These are phyloP conservation scores for Vesta saturnalis DNA, from an alignment of 2,888 invertebrate species.

Conservation along the genomic window DNA sequence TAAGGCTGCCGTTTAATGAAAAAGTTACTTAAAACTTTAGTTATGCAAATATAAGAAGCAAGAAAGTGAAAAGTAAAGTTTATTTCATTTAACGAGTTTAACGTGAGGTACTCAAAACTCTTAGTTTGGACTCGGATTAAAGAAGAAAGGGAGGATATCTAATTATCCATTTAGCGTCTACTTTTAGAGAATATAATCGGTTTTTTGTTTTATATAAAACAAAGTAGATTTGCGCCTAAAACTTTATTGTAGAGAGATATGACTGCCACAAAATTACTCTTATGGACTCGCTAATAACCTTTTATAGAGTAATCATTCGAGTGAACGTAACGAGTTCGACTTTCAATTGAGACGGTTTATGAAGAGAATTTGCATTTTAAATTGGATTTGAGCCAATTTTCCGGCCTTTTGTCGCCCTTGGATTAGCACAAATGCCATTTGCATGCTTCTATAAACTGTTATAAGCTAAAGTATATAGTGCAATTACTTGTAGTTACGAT, in stretches of 20 bases:
- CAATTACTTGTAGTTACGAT: conserved; percentile 36
- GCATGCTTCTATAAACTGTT: conserved; percentile 39
- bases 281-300: conserved; percentile 32
- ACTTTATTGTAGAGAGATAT: neutral
- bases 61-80: conserved; percentile 25
- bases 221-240: neutral
- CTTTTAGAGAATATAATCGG: no score
- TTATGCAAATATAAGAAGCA: conserved; percentile 18
- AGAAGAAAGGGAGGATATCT: neutral
- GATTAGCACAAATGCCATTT: conserved; percentile 44
- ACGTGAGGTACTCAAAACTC: conserved; percentile 11
- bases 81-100: conserved; percentile 21
- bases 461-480: conserved; percentile 41
- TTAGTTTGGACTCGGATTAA: neutral
- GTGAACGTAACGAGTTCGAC: conserved; percentile 44
- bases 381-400: conserved; percentile 59
- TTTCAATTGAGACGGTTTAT: conserved; percentile 50
- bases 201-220: neutral
- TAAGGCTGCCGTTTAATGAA: conserved; percentile 25
- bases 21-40: conserved; percentile 23
- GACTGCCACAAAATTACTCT: conserved; percentile 25
- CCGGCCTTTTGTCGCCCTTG: conserved; percentile 56
- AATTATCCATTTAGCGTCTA: neutral
- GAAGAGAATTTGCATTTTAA: conserved; percentile 57
- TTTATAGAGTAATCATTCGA: conserved; percentile 35